These are phyloP conservation scores for Deroptyus accipitrinus DNA, from an alignment of 2,113 vertebrate species.

Conservation along the genomic window DNA sequence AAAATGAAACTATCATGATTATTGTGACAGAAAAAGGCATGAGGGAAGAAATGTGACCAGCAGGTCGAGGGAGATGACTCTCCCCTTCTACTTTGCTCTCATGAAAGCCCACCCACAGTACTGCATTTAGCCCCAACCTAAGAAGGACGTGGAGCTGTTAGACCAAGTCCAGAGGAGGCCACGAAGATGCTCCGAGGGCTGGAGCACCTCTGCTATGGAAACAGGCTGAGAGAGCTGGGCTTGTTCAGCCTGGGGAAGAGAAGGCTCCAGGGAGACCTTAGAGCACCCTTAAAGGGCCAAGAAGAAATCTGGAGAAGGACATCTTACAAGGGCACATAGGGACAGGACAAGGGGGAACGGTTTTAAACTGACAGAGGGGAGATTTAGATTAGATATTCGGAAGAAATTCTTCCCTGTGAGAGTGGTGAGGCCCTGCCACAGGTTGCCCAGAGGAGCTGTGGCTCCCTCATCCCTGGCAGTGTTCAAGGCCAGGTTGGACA, in stretches of 20 bases:
- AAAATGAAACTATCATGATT: not conserved
- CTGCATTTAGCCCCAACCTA: not conserved
- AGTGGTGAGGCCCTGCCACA: not conserved
- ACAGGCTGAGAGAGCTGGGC: not conserved
- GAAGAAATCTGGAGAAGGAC: not conserved
- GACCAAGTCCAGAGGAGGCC: not conserved
- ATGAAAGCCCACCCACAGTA: not conserved
- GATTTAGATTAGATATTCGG: not conserved
- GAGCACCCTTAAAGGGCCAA: not conserved
- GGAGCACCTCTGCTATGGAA: not conserved
- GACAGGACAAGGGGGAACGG: not conserved
- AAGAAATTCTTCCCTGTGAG: not conserved
- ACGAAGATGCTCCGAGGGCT: not conserved
- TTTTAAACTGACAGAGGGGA: not conserved
- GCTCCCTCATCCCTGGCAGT: not conserved
- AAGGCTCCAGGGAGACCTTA: not conserved
- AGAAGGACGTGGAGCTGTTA: not conserved
- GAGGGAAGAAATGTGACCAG: not conserved
- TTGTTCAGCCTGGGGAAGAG: not conserved
- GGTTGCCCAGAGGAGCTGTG: not conserved
- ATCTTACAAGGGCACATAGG: not conserved
- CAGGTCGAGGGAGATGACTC: not conserved
- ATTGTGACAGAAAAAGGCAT: not conserved
- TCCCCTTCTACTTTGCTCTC: not conserved
- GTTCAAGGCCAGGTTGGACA: not conserved